Percentiles rank a stretch among this genome's conserved stretches.
Conservation (phyloP, 2,113 vertebrate genomes). For the Sprattus sprattus region DNA sequence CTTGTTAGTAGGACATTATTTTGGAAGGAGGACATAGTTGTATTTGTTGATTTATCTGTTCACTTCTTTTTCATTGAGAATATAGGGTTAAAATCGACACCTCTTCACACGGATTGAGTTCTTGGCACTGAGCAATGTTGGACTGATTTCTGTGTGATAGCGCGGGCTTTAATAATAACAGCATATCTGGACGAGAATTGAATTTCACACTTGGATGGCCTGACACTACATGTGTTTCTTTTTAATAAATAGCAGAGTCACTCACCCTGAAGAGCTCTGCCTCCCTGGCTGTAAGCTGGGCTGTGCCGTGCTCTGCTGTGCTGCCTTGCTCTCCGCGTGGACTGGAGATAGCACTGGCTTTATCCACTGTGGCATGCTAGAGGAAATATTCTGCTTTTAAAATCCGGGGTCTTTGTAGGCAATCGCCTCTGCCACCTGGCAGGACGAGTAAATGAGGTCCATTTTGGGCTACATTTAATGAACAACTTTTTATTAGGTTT, state of each 20-base stretch:
- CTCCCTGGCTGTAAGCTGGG: conserved; percentile 51
- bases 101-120: background rate
- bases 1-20: background rate
- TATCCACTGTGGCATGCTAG: background rate
- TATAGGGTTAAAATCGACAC: background rate
- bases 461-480: background rate
- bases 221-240: conserved; percentile 73
- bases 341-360: background rate
- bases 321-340: background rate
- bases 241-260: conserved; percentile 68
- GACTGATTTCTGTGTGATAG: conserved; percentile 66
- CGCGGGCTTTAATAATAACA: conserved; percentile 72
- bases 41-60: background rate
- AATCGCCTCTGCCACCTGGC: conserved; percentile 3
- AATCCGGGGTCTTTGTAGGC: background rate
- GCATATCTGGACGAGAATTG: conserved; percentile 72
- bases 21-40: background rate
- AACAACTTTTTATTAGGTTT: conserved; percentile 8
- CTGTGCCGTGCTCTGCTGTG: background rate
- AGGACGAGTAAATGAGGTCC: background rate
- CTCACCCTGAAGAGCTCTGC: conserved; percentile 53
- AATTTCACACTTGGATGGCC: conserved; percentile 76
- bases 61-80: background rate
- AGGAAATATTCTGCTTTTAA: background rate
- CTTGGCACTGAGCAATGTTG: conserved; percentile 50